phyloP scores from a whole-genome alignment of 2,113 vertebrate genomes.

The Chamaea fasciata region DNA sequence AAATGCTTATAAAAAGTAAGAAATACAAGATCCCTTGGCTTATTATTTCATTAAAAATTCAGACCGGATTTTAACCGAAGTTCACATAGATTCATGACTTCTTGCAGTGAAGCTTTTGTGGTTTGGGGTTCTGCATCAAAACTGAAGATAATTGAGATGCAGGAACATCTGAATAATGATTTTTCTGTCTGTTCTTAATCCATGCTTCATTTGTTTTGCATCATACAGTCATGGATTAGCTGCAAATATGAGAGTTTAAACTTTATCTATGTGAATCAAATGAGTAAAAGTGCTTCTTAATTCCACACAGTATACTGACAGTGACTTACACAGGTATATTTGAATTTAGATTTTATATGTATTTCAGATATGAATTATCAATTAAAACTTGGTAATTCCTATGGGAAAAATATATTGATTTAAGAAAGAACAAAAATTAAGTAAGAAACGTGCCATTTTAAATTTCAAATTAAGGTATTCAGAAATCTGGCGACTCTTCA shows the following conservation, averaged over 20 bases:
- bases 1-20: background rate
- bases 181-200: background rate
- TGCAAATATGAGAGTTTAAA: background rate
- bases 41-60: background rate
- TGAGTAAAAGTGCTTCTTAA: background rate
- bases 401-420: background rate
- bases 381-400: background rate
- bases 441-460: background rate
- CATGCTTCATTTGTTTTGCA: background rate
- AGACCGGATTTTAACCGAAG: background rate
- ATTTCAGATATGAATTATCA: background rate
- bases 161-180: background rate
- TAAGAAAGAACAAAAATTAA: background rate
- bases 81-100: background rate
- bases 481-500: background rate
- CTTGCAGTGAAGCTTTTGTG: background rate
- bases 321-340: background rate
- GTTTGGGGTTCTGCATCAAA: background rate
- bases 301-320: background rate
- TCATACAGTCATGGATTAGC: background rate
- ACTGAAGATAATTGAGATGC: background rate
- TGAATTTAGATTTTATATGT: background rate
- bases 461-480: background rate
- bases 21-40: background rate
- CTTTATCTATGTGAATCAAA: background rate